Percentiles rank a stretch among this genome's conserved stretches.
Evolutionary conservation across 2,888 invertebrate species (phyloP).

Genomic region (Salticus scenicus): DNA sequence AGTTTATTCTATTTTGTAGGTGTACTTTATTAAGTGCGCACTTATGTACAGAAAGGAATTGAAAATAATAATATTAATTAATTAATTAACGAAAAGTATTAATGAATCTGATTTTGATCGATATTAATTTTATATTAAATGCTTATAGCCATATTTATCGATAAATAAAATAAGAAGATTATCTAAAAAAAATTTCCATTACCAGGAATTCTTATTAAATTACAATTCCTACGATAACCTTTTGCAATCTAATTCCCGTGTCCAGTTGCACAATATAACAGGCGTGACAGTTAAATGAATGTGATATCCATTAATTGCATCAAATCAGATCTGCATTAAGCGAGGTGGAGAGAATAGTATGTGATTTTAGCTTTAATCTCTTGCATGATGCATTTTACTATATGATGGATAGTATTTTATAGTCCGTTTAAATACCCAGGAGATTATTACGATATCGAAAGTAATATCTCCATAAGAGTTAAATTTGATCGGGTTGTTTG

Average conservation of each 20-base stretch:
- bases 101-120: too few species aligned
- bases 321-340: conserved; percentile 63
- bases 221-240: neutral
- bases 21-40: too few species aligned
- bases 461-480: too few species aligned
- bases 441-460: too few species aligned
- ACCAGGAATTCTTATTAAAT: conserved; percentile 7
- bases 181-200: neutral
- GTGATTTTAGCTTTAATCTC: conserved; percentile 44
- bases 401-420: neutral
- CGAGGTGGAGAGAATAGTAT: conserved; percentile 24
- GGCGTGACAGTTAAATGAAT: conserved; percentile 55
- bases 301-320: conserved; percentile 62
- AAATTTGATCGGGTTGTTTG: too few species aligned
- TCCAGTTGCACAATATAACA: conserved; percentile 48
- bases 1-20: too few species aligned
- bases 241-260: conserved; percentile 24
- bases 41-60: too few species aligned
- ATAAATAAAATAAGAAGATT: neutral
- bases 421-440: too few species aligned
- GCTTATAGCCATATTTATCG: too few species aligned
- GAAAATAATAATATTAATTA: too few species aligned
- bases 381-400: conserved; percentile 38
- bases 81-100: too few species aligned
- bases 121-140: too few species aligned